phyloP scores from a whole-genome alignment of 2,888 invertebrate species.

The Andrena camellia region DNA sequence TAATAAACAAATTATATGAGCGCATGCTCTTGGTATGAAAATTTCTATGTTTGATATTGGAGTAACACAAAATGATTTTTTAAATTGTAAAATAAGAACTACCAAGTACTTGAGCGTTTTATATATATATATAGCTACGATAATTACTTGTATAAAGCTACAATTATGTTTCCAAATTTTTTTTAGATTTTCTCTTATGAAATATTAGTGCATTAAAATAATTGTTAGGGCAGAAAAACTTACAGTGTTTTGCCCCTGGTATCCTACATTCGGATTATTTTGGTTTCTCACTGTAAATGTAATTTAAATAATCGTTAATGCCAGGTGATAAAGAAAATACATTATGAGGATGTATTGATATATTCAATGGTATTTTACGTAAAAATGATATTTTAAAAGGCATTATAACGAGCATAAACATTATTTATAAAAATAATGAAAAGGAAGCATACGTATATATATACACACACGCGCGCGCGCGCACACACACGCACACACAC shows the following conservation, averaged over 20 bases:
- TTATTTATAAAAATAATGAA: not conserved
- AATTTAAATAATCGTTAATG: slow-evolving; percentile 17
- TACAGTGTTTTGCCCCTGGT: slow-evolving; percentile 61
- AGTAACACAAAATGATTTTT: not conserved
- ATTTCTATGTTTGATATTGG: not conserved
- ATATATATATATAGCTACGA: slow-evolving; percentile 10
- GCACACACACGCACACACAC: no score
- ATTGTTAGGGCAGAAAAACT: slow-evolving; percentile 40
- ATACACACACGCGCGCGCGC: no score
- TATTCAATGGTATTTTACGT: not conserved
- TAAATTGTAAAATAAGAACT: not conserved
- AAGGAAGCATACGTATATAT: not conserved
- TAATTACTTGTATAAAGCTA: slow-evolving; percentile 12
- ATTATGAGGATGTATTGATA: not conserved
- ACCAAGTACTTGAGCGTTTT: not conserved
- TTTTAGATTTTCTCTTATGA: slow-evolving; percentile 4
- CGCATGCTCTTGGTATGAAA: not conserved
- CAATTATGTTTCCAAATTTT: slow-evolving; percentile 22
- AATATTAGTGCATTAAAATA: slow-evolving; percentile 2
- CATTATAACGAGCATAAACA: not conserved
- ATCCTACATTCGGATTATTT: slow-evolving; percentile 45
- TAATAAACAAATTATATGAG: not conserved
- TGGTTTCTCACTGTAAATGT: slow-evolving; percentile 65
- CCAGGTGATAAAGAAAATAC: not conserved
- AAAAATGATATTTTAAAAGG: not conserved